Conservation (phyloP, 2,113 vertebrate genomes). For the Pollimyrus isidori region DNA sequence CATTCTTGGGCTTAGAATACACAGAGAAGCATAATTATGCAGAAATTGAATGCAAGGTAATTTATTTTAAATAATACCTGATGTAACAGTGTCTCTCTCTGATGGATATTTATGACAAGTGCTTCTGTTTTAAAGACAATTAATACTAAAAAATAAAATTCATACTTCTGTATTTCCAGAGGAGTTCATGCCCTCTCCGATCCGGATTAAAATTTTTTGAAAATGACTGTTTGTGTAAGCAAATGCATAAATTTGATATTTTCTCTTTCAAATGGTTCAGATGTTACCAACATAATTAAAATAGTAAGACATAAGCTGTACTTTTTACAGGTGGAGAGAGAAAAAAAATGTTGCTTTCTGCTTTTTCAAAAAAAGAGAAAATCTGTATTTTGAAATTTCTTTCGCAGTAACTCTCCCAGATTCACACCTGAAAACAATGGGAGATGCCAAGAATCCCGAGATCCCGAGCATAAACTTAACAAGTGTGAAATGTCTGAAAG, state of each 20-base stretch:
- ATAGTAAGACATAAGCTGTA: neutral
- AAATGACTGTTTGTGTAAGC: neutral
- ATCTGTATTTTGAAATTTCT: neutral
- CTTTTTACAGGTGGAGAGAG: neutral
- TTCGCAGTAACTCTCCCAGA: neutral
- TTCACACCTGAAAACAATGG: conserved; percentile 11
- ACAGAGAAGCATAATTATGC: neutral
- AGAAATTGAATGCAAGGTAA: neutral
- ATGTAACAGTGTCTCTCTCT: neutral
- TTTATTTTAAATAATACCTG: neutral
- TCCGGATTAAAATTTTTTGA: neutral
- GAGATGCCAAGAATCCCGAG: neutral
- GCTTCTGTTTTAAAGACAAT: neutral
- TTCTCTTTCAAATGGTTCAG: neutral
- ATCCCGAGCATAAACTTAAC: neutral
- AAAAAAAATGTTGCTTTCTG: neutral
- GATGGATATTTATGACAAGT: neutral
- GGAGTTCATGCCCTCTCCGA: neutral
- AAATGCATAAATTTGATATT: neutral
- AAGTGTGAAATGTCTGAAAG: conserved; percentile 7
- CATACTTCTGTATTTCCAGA: neutral
- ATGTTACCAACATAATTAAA: neutral
- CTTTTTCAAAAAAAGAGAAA: neutral
- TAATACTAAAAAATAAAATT: neutral
- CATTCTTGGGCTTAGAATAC: neutral